phyloP scores from a whole-genome alignment of 2,113 vertebrate species.

The Chrysochloris asiatica region DNA sequence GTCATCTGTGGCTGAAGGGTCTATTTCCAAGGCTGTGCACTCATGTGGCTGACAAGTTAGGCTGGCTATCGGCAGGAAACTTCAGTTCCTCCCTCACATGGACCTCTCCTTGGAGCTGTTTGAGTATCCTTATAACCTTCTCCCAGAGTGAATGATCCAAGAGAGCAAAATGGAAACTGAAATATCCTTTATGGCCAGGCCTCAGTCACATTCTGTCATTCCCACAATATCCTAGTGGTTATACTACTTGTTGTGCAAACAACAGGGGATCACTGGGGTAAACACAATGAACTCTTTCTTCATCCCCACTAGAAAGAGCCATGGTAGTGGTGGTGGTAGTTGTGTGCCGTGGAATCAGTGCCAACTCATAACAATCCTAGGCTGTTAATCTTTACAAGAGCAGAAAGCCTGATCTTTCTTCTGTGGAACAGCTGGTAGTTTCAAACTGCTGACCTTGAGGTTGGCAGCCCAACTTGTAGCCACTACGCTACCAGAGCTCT shows the following conservation, averaged over 20 bases:
- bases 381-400: no score
- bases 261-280: neutral
- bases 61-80: neutral
- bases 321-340: no score
- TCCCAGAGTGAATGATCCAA: neutral
- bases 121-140: neutral
- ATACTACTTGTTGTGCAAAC: no score
- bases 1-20: neutral
- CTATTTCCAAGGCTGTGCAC: neutral
- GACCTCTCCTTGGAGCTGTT: neutral
- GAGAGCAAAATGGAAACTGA: neutral
- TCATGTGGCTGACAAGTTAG: neutral
- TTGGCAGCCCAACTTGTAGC: no score
- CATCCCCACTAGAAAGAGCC: neutral
- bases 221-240: neutral
- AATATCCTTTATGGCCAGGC: neutral
- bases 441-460: no score
- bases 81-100: neutral
- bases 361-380: no score
- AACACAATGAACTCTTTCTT: neutral
- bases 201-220: neutral
- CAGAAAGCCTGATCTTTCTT: no score
- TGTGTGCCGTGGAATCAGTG: no score
- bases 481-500: no score
- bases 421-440: no score